phyloP scores from a whole-genome alignment of 2,888 invertebrate species.

The Drosophila formosana region DNA sequence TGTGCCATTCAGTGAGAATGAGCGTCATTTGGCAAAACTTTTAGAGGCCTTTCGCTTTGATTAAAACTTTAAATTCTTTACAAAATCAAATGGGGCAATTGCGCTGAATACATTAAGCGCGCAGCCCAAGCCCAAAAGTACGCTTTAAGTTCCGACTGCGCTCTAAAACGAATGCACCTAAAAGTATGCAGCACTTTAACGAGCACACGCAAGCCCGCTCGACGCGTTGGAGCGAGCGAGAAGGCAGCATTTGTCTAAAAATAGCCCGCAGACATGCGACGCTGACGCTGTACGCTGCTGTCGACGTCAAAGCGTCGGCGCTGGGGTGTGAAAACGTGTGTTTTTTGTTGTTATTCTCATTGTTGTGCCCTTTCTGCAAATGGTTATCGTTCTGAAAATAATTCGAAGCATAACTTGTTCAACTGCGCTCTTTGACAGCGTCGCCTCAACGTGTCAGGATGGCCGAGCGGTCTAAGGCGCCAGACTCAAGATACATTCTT shows the following conservation, averaged over 20 bases:
- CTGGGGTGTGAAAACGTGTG: slow-evolving; percentile 66
- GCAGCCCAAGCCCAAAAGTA: slow-evolving; percentile 53
- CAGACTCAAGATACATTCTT: slow-evolving; percentile 79
- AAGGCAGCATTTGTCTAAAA: slow-evolving; percentile 54
- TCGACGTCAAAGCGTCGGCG: neutral
- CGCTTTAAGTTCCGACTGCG: slow-evolving; percentile 21
- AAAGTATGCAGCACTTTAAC: slow-evolving; percentile 59
- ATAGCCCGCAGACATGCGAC: slow-evolving; percentile 69
- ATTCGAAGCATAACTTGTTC: slow-evolving; percentile 5
- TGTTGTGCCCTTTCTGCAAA: slow-evolving; percentile 8
- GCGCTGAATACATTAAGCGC: neutral
- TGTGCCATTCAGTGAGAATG: slow-evolving; percentile 12
- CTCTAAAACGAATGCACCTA: slow-evolving; percentile 10
- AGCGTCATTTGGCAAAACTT: slow-evolving; percentile 27
- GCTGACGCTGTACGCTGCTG: slow-evolving; percentile 11
- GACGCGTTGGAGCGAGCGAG: slow-evolving; percentile 7
- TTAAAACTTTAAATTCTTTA: slow-evolving; percentile 12
- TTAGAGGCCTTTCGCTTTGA: slow-evolving; percentile 8
- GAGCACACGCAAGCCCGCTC: slow-evolving; percentile 53
- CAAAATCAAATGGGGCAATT: slow-evolving; percentile 2
- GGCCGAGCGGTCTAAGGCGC: slow-evolving; percentile 84
- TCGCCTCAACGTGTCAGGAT: slow-evolving; percentile 72
- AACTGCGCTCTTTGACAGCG: slow-evolving; percentile 19
- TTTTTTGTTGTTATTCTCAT: slow-evolving; percentile 36
- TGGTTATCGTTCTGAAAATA: slow-evolving; percentile 25